Base-by-base conservation (phyloP, 2,888 invertebrate species). In the Leistus spinibarbis region DNA sequence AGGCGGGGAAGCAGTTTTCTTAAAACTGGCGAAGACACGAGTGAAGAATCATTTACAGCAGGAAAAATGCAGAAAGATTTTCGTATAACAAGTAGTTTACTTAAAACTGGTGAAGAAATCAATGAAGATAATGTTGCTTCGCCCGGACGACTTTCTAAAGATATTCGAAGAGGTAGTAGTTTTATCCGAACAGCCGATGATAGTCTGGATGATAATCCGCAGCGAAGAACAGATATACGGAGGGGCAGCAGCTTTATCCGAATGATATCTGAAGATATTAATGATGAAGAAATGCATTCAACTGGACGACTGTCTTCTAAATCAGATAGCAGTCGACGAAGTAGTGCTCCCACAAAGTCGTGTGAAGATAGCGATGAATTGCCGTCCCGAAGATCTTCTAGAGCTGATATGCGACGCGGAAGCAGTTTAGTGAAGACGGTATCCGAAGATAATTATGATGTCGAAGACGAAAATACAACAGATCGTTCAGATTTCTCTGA, bases 201-300 rank as follows among this genome's bases (percentile, higher is more conserved):
- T 73, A 73, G 67, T 62, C 60, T 66, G 53, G 73, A 73, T 62
- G 73, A 73, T 3, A 64, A 64, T 60, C 0, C 20, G 19, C 40
- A 54, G 13, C 63, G 57, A 22, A 27, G 73, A 67, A 16, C 60
- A 9, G 67, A 73, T 22, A 67, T 73, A 1, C 73, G 67, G 1
- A 54, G 73, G 1, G 73, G 73, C 5, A 73, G 73, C 54, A 73
- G 73, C 60, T 60, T 73, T 9, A 73, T 73, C 5, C 60, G 73
- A 60, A 73, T 73, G 73, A 73, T 73, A 40, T 73, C 73, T 16
- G 73, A 24, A 53, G 73, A 73, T 27, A 67, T 73, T 5, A 67
- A 67, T 23, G 60, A 67, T 54, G 67, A 73, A 62, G 73, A 73
- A 27, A 56, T 73, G 40, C 60, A 67, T 67, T 73, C 67, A 10